Conservation (phyloP, 2,888 invertebrate genomes). For the Temnothorax ravouxi region DNA sequence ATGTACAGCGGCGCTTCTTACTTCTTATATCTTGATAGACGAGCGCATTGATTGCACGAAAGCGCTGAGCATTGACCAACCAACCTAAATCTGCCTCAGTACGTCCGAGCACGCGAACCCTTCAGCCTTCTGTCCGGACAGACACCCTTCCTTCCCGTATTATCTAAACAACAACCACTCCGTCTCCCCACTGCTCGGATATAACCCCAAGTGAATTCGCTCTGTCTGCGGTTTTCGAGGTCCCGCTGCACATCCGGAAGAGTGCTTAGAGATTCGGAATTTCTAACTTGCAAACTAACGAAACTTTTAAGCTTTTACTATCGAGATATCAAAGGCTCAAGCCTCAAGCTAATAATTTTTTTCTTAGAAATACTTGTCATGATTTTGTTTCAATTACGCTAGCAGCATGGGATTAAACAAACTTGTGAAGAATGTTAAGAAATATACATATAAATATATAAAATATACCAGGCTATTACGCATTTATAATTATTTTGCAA, state of each 20-base stretch:
- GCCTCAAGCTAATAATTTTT: background rate
- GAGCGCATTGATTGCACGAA: conserved; percentile 77
- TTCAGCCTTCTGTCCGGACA: conserved; percentile 63
- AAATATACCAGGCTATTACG: background rate
- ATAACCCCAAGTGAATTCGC: conserved; percentile 55
- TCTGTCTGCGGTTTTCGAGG: conserved; percentile 34
- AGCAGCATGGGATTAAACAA: background rate
- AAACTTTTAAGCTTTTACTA: background rate
- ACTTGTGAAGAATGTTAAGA: background rate
- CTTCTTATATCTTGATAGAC: conserved; percentile 76
- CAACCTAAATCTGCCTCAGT: conserved; percentile 81
- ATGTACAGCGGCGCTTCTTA: conserved; percentile 57
- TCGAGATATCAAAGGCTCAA: background rate
- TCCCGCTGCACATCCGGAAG: conserved; percentile 16
- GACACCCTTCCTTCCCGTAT: conserved; percentile 66
- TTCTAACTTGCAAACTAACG: background rate
- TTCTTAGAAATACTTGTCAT: background rate
- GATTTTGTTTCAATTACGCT: background rate
- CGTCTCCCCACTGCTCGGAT: conserved; percentile 14
- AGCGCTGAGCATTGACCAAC: conserved; percentile 75
- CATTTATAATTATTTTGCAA: background rate
- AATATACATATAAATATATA: background rate
- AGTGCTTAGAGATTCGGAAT: background rate
- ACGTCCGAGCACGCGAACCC: conserved; percentile 74
- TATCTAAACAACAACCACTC: conserved; percentile 74